These are phyloP conservation scores for Cephus runcator DNA, from an alignment of 2,888 invertebrate genomes.

Conservation along the genomic window DNA sequence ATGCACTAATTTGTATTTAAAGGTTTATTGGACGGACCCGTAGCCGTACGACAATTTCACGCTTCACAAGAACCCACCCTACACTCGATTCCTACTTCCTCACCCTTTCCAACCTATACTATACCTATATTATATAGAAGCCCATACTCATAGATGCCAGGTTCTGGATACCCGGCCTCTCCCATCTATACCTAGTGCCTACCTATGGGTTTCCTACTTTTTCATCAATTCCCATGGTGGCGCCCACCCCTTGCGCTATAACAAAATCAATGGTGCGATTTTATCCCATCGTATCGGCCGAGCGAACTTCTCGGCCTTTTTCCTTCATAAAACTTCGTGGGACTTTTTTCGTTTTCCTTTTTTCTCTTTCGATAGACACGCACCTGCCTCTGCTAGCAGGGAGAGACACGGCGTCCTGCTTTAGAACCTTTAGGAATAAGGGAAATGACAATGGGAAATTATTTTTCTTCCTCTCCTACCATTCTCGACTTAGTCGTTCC, in stretches of 20 bases:
- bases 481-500: not conserved
- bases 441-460: not conserved
- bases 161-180: not conserved
- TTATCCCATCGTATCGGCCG: not conserved
- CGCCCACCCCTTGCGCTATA: not conserved
- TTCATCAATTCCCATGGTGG: not conserved
- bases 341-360: not conserved
- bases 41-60: slow-evolving; percentile 58
- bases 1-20: slow-evolving; percentile 61
- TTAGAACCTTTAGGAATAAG: not conserved
- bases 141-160: not conserved
- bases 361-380: not conserved
- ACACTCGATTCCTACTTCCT: not conserved
- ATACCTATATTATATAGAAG: not conserved
- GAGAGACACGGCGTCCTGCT: not conserved
- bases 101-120: slow-evolving; percentile 21
- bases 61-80: slow-evolving; percentile 49
- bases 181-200: not conserved
- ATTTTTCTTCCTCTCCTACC: not conserved
- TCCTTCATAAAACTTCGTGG: slow-evolving; percentile 6
- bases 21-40: slow-evolving; percentile 54
- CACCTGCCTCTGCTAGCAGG: not conserved
- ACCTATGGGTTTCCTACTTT: not conserved
- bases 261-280: slow-evolving; percentile 5
- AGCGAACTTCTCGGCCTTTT: not conserved